phyloP scores from a whole-genome alignment of 2,888 invertebrate species.

The Ennomos fuscantarius region DNA sequence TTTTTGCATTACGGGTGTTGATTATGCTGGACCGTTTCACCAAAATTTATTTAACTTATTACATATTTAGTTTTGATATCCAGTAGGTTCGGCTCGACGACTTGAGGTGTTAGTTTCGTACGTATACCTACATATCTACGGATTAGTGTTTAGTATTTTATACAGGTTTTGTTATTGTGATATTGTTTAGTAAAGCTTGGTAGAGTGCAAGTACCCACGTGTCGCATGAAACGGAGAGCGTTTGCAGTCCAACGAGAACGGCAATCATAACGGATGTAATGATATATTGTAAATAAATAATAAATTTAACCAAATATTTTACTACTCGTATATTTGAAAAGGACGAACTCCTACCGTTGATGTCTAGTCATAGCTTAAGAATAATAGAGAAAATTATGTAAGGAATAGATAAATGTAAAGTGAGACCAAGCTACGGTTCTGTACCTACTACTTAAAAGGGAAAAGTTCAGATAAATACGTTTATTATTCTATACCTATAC shows the following conservation, averaged over 20 bases:
- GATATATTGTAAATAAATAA: slow-evolving; percentile 40
- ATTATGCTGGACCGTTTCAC: neutral
- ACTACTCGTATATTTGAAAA: slow-evolving; percentile 6
- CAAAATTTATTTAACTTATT: neutral
- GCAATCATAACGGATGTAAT: slow-evolving; percentile 4
- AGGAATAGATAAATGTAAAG: slow-evolving; percentile 21
- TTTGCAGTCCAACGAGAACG: no score
- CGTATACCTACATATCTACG: slow-evolving; percentile 32
- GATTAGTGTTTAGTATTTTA: slow-evolving; percentile 30
- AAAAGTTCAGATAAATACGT: slow-evolving; percentile 19
- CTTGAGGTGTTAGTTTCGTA: slow-evolving; percentile 7
- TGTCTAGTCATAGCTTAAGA: slow-evolving; percentile 33
- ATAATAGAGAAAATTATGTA: slow-evolving; percentile 19
- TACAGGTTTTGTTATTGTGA: slow-evolving; percentile 36
- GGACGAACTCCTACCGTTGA: slow-evolving; percentile 33
- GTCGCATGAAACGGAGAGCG: slow-evolving; percentile 13
- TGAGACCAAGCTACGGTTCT: slow-evolving; percentile 26
- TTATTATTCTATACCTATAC: slow-evolving; percentile 22
- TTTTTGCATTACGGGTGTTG: neutral
- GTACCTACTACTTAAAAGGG: slow-evolving; percentile 18
- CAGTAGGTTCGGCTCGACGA: neutral
- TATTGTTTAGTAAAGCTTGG: slow-evolving; percentile 23
- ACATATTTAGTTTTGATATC: neutral
- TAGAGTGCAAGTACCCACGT: slow-evolving; percentile 18
- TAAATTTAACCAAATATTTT: slow-evolving; percentile 21